A percentile compares a stretch with the other conserved stretches of the same genome.
phyloP scores from a whole-genome alignment of 2,888 invertebrate species.

The Dolichomitus sp. region DNA sequence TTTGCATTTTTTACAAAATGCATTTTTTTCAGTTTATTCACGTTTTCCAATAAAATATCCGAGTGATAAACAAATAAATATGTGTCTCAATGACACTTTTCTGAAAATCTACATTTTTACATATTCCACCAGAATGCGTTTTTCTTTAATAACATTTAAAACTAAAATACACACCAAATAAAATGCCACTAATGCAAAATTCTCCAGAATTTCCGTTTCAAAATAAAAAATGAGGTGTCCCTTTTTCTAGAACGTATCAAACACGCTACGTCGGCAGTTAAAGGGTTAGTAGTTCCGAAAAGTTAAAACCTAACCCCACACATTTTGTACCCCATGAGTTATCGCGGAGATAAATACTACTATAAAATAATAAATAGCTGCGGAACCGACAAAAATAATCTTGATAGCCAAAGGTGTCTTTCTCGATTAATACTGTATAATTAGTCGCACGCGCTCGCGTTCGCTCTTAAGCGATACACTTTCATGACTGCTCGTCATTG shows the following conservation, averaged over 20 bases:
- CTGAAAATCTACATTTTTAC: too few relatives aligned
- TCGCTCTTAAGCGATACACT: neutral
- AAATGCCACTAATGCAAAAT: too few relatives aligned
- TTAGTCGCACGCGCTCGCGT: constrained; percentile 21
- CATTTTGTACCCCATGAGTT: neutral
- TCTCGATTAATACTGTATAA: constrained; percentile 31
- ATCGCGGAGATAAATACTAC: neutral
- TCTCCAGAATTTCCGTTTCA: neutral
- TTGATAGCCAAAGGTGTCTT: constrained; percentile 26
- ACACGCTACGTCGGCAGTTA: too few relatives aligned
- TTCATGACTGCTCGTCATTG: constrained; percentile 15
- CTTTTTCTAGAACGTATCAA: too few relatives aligned
- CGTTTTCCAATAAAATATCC: too few relatives aligned
- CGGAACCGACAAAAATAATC: constrained; percentile 3
- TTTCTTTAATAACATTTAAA: too few relatives aligned
- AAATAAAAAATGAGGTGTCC: neutral
- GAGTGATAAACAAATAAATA: too few relatives aligned
- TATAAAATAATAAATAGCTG: constrained; percentile 9
- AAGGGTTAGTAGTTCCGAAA: neutral
- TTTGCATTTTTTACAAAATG: too few relatives aligned
- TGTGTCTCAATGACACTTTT: too few relatives aligned
- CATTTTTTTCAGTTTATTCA: too few relatives aligned
- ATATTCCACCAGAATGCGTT: too few relatives aligned
- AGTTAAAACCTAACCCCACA: neutral
- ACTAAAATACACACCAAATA: too few relatives aligned